Base-by-base conservation (phyloP, 2,113 vertebrate species). In the Atlantisia rogersi region DNA sequence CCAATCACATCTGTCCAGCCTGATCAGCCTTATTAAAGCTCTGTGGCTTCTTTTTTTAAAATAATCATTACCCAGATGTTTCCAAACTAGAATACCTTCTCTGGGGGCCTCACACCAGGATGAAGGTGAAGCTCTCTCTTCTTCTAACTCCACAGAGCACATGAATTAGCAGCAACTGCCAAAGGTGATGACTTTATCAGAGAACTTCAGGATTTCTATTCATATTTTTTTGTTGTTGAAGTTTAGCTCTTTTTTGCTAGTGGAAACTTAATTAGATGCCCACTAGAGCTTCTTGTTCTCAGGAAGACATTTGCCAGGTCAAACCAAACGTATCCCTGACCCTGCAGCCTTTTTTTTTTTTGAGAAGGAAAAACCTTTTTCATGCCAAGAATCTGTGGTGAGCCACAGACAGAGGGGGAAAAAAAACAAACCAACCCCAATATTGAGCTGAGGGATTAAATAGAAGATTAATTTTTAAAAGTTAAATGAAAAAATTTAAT, bases 41-140 rank as follows among this genome's bases (percentile, higher is more conserved):
- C 2, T 1, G 2, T 24, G 14, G 21, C 7, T 6, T 39, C 25
- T 15, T 52, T 74, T 22, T 11, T 9, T 35, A 9, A 44, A 46
- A 46, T 46, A 46, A 46, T 46, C 44, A 46, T 46, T 46, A 46
- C 17, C 44, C 44, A 46, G 17, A 46, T 19, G 44, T 46, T 46
- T 46, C 44, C 17, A 18, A 78, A 87, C 15, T 10, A 8, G 24
- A 88, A 69, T 4, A 8, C 6, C 8, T 53, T 63, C 90, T 40
- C 63, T 2, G 0, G 31, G 7, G 19, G 39, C 42, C 35, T 32
- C 42, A 39, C 19, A 56, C 24, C 0, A 9, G 58, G n/a, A 79
- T 17, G 15, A 32, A 53, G 29, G 14, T 39, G 29, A 80, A 62
- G 5, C 14, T 5, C 39, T 37, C 58, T 71, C 67, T 78, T 42